A percentile compares a stretch with the other conserved stretches of the same genome.
Conservation (phyloP, 2,888 invertebrate species). For the Pollenia labialis region DNA sequence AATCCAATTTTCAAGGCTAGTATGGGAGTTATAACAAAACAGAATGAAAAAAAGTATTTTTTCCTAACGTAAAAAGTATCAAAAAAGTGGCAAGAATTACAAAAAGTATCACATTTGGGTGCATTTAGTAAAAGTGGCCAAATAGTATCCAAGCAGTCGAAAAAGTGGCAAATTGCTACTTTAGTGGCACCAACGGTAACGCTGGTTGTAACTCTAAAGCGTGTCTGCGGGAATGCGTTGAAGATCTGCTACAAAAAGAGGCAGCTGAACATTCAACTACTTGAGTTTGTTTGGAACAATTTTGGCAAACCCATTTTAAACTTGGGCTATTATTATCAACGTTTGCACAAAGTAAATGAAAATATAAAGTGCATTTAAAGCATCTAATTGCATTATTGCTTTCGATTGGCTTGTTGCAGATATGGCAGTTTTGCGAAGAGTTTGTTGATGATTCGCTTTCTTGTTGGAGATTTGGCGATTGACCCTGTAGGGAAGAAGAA, state of each 20-base stretch:
- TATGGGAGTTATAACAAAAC: no score
- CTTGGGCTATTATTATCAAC: not conserved
- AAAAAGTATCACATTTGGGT: no score
- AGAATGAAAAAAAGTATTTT: no score
- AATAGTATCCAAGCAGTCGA: no score
- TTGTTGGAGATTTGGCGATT: conserved; percentile 22
- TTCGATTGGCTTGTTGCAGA: conserved; percentile 23
- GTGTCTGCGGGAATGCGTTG: conserved; percentile 4
- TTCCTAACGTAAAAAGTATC: no score
- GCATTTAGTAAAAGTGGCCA: no score
- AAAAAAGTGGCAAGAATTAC: no score
- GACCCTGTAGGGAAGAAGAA: conserved; percentile 45
- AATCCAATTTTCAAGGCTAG: no score
- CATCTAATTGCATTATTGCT: conserved; percentile 8
- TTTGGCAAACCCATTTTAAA: not conserved
- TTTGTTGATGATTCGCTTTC: not conserved
- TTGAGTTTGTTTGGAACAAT: not conserved
- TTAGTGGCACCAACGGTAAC: no score
- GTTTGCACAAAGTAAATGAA: conserved; percentile 32
- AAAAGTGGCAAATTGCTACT: no score
- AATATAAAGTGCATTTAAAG: conserved; percentile 13
- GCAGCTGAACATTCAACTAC: not conserved
- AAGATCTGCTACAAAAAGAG: conserved; percentile 29
- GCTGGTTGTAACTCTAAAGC: conserved; percentile 21
- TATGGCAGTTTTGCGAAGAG: conserved; percentile 17